Evolutionary conservation across 2,888 invertebrate species (phyloP), one percentile per base, ranked within the genome.

Genomic region (Dermolepida albohirtum): DNA sequence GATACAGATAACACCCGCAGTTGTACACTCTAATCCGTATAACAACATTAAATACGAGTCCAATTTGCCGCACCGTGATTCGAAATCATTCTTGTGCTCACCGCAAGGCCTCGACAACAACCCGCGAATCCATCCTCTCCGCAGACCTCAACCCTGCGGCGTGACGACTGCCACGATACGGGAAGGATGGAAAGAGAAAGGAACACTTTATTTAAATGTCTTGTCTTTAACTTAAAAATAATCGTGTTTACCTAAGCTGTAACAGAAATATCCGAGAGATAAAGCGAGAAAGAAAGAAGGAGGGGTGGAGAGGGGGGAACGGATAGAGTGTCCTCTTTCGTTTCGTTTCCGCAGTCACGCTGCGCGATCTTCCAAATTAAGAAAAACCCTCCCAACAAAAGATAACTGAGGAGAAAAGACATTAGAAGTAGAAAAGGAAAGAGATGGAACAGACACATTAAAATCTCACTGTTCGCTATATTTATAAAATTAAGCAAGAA

Each of bases 1-100:
- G 81, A 78, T 79, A 80, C 80, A 82, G 82, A 82, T 82, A 82
- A 82, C 81, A 75, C 74, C 73, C 78, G 74, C 73, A 78, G 67
- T 40, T 27, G 40, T 44, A 52, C 71, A 68, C 71, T 79, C 80
- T 83, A 83, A 84, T 83, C 83, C 84, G 80, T 83, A 83, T 84
- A 85, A 84, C 84, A 84, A 84, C 84, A 84, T 84, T 84, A 85
- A 84, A 84, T 84, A 84, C 84, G 83, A 82, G 83, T 84, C 81
- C 84, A 84, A 85, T 84, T 84, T 84, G 82, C 84, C 84, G 85
- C 84, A 81, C 82, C 82, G 84, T 83, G 84, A 82, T 83, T 83
- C 79, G 80, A 54, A 69, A 70, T 71, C 67, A 66, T 68, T 66
- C 64, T 68, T 66, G 68, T 75, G 63, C 75, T 78, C 75, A 78